These are phyloP conservation scores for Petroica traversi DNA, from an alignment of 2,113 vertebrate genomes.

Conservation along the genomic window DNA sequence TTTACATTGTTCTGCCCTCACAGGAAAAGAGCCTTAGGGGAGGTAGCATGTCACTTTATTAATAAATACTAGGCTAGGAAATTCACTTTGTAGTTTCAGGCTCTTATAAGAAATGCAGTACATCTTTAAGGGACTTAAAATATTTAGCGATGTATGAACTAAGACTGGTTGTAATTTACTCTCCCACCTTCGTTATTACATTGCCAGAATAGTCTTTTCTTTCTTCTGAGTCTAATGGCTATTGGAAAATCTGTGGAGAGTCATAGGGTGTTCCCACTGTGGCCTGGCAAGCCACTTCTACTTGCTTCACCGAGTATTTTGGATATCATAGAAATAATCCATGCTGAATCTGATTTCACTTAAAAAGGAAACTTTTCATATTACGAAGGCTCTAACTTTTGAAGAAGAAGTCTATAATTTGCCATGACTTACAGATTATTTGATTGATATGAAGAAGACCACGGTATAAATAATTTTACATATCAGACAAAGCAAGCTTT, in stretches of 20 bases:
- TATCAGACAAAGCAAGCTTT: background rate
- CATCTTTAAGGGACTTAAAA: background rate
- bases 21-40: background rate
- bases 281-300: background rate
- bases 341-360: background rate
- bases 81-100: background rate
- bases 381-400: background rate
- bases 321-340: background rate
- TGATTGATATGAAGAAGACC: background rate
- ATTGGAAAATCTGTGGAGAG: background rate
- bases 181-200: background rate
- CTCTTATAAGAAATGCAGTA: background rate
- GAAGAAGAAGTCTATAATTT: background rate
- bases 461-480: background rate
- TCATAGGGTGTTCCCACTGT: background rate
- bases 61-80: background rate
- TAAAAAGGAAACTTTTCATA: background rate
- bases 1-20: background rate
- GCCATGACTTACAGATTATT: background rate
- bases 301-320: background rate
- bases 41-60: background rate
- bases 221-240: background rate
- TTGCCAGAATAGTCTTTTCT: background rate
- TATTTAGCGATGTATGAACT: background rate
- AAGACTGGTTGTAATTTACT: background rate